These are phyloP conservation scores for Ypsolopha sequella DNA, from an alignment of 2,888 invertebrate species.

Conservation along the genomic window DNA sequence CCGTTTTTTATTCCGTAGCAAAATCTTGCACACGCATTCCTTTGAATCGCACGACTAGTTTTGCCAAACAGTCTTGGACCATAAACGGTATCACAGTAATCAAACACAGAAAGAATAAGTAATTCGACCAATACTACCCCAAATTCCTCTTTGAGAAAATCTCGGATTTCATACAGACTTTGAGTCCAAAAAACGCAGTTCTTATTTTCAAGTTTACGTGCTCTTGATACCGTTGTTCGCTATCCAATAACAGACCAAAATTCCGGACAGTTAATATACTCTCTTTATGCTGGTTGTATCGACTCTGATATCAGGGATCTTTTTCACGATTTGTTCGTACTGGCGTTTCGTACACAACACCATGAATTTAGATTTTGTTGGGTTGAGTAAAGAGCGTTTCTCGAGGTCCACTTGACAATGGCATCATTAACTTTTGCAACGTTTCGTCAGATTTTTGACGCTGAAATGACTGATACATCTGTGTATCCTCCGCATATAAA, in stretches of 20 bases:
- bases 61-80: too few relatives aligned
- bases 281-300: background rate
- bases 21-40: too few relatives aligned
- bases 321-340: background rate
- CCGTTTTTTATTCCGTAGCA: too few relatives aligned
- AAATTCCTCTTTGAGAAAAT: too few relatives aligned
- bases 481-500: background rate
- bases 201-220: background rate
- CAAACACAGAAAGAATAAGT: too few relatives aligned
- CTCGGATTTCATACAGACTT: too few relatives aligned
- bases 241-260: too few relatives aligned
- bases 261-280: background rate
- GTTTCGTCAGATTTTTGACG: background rate
- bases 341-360: background rate
- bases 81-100: too few relatives aligned
- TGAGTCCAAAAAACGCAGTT: too few relatives aligned
- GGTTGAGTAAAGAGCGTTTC: background rate
- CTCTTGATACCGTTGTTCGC: background rate
- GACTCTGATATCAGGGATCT: background rate
- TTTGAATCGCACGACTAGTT: too few relatives aligned
- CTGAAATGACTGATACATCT: background rate
- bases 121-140: too few relatives aligned
- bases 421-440: background rate
- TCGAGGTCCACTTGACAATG: background rate
- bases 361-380: background rate